Evolutionary conservation across 2,797 vertebrate genomes (phyloP), one percentile per base, ranked within the genome.

Genomic region (Astyanax mexicanus): DNA sequence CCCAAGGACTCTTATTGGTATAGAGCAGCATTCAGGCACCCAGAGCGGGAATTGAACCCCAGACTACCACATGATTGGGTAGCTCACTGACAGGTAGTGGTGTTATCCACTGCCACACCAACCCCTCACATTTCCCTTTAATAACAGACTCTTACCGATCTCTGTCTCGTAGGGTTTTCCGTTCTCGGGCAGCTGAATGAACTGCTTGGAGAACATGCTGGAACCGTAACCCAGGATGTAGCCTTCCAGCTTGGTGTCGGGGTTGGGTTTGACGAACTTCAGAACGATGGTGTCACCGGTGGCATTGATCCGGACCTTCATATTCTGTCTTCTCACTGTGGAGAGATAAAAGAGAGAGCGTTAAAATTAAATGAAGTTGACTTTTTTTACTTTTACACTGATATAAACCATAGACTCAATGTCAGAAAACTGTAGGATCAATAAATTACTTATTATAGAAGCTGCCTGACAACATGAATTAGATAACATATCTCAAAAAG

Each of bases 181-280:
- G 38, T 95, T 94, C 0, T 92, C 84, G 47, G 95, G 94, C 66
- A 96, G 89, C 74, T 93, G 93, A 78, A 96, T 94, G 84, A 94
- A 96, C 67, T 96, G 95, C 77, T 95, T 96, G 86, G 94, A 92
- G 72, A 94, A 93, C 64, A 93, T 87, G 42, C 72, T 95, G 84
- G 92, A 95, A 73, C 95, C 95, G 13, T 96, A 96, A 55, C 95
- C 95, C 81, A 96, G 87, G 76, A 96, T 88, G 83, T 96, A 96
- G 35, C 95, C 95, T 87, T 96, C 90, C 40, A 96, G 88, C 79
- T 90, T 95, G 57, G 90, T 85, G n/a, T 90, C 93, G 55, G 94
- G 91, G 74, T 85, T 92, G 72, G 93, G 91, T 51, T 91, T 93
- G 69, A 95, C 87, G 65, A 95, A 96, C 83, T 92, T 94, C 88